phyloP scores from a whole-genome alignment of 2,113 vertebrate species.

The Pseudopipra pipra region DNA sequence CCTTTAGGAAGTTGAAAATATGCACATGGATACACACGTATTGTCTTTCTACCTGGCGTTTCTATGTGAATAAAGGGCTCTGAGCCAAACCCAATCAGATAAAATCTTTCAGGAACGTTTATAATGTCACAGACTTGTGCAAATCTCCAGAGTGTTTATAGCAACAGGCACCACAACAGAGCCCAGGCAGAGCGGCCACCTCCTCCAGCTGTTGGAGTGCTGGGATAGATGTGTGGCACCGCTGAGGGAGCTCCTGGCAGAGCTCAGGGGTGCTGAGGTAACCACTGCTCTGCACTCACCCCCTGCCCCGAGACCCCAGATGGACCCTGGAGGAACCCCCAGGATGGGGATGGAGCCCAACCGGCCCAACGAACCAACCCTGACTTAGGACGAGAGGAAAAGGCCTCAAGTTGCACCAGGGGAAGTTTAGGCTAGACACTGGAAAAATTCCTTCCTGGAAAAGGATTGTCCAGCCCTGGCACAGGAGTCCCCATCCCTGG shows the following conservation, averaged over 20 bases:
- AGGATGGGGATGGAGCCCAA: neutral
- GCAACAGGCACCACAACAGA: conserved; percentile 94
- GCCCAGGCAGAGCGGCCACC: conserved; percentile 59
- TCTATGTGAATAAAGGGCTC: conserved; percentile 68
- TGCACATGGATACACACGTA: conserved; percentile 18
- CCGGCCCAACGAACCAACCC: neutral
- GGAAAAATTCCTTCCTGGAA: neutral
- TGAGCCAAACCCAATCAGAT: conserved; percentile 81
- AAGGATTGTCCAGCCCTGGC: neutral
- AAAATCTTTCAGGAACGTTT: conserved; percentile 92
- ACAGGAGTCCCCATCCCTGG: neutral
- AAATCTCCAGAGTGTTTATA: conserved; percentile 91
- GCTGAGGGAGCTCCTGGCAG: neutral
- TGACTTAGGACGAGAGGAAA: neutral
- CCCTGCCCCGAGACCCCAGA: neutral
- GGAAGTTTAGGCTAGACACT: neutral
- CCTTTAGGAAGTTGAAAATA: conserved; percentile 57
- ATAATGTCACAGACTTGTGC: conserved; percentile 88
- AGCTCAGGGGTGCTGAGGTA: conserved; percentile 38
- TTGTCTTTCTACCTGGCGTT: conserved; percentile 67
- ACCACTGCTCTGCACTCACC: neutral
- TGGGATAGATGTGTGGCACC: neutral
- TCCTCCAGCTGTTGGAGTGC: neutral
- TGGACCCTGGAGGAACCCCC: neutral
- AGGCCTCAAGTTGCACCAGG: neutral